phyloP scores from a whole-genome alignment of 1,140 invertebrate genomes.

The Charaxes varanes region DNA sequence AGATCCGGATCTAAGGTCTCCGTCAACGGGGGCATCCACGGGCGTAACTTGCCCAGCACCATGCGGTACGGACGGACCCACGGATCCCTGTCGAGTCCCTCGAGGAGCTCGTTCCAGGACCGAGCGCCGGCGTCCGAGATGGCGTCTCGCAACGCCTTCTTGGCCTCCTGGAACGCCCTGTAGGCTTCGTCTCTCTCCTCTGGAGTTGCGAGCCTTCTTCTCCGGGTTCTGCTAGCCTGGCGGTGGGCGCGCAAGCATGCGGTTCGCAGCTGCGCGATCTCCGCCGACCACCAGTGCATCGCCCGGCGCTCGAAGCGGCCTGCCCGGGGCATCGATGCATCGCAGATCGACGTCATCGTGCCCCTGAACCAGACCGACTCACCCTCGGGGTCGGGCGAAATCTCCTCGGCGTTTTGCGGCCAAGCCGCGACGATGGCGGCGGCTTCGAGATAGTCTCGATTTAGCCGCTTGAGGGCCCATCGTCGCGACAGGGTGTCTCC shows the following conservation, averaged over 20 bases:
- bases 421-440: slow-evolving; percentile 13
- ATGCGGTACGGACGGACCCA: slow-evolving; percentile 35
- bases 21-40: slow-evolving; percentile 19
- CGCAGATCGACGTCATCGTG: slow-evolving; percentile 15
- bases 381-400: slow-evolving; percentile 3
- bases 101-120: slow-evolving; percentile 19
- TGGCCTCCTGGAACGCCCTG: slow-evolving; percentile 8
- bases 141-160: slow-evolving; percentile 9
- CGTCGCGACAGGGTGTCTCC: too few relatives aligned
- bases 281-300: slow-evolving; percentile 39
- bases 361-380: slow-evolving; percentile 3
- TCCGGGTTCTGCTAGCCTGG: slow-evolving; percentile 8
- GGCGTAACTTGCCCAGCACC: slow-evolving; percentile 19
- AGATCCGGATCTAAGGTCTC: slow-evolving; percentile 9
- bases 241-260: slow-evolving; percentile 23
- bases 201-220: background rate
- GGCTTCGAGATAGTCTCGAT: slow-evolving; percentile 14
- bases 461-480: slow-evolving; percentile 11
- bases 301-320: slow-evolving; percentile 1
- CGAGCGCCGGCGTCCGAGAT: slow-evolving; percentile 15
- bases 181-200: slow-evolving; percentile 8
- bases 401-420: background rate
- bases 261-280: slow-evolving; percentile 27
- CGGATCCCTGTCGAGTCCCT: slow-evolving; percentile 27
- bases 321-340: slow-evolving; percentile 19